phyloP scores from a whole-genome alignment of 2,113 vertebrate species.

The Apus apus region DNA sequence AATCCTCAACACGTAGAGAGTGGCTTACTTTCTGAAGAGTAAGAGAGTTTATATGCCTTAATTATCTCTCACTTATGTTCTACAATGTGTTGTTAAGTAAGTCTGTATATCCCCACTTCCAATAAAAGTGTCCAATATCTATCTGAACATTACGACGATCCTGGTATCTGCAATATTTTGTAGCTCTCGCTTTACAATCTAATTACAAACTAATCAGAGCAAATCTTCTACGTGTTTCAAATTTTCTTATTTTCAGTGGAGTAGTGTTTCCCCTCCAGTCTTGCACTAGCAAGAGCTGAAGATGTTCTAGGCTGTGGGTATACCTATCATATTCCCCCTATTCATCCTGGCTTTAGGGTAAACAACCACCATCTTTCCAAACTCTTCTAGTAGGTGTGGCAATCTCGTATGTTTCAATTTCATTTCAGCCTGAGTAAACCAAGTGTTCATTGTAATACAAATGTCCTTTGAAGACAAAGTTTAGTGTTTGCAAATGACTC shows the following conservation, averaged over 20 bases:
- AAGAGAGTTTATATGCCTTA: background rate
- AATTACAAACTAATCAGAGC: background rate
- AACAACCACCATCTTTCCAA: background rate
- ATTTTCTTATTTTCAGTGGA: background rate
- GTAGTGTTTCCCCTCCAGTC: background rate
- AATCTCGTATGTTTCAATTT: background rate
- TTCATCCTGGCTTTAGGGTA: background rate
- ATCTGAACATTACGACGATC: background rate
- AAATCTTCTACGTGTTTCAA: background rate
- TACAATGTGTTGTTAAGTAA: background rate
- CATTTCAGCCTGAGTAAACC: slow-evolving; percentile 23
- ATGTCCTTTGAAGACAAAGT: slow-evolving; percentile 61
- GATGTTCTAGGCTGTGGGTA: background rate
- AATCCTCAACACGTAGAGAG: background rate
- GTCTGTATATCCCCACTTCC: background rate
- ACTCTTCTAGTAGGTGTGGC: slow-evolving; percentile 14
- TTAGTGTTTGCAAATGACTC: slow-evolving; percentile 50
- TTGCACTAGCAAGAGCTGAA: background rate
- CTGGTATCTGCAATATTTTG: background rate
- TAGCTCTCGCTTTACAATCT: background rate
- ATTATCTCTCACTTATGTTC: background rate
- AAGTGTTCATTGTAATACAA: slow-evolving; percentile 31
- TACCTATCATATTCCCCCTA: background rate
- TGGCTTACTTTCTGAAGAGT: background rate
- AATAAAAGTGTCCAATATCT: background rate